Evolutionary conservation across 2,797 vertebrate species (phyloP).

Genomic region (Catamblyrhynchus diadema): DNA sequence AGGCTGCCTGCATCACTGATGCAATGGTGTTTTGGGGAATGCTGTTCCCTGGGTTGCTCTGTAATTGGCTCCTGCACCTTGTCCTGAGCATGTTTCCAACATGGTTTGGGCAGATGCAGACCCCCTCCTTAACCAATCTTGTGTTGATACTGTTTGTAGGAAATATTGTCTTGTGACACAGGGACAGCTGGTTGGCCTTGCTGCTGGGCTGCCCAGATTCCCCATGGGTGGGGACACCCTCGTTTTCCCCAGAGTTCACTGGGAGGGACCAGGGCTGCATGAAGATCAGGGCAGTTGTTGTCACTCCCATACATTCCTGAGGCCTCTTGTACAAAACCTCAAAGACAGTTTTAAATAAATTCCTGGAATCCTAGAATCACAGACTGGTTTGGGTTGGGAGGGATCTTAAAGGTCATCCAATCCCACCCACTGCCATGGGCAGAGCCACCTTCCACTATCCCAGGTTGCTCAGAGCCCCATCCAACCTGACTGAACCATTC

Average conservation of each 20-base stretch:
- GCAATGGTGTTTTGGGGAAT: not conserved
- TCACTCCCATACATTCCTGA: not conserved
- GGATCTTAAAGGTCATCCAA: not conserved
- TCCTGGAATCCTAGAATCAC: not conserved
- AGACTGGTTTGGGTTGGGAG: not conserved
- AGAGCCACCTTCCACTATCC: not conserved
- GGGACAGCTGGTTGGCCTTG: not conserved
- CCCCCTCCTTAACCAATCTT: not conserved
- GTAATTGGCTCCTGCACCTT: not conserved
- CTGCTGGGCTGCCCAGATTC: not conserved
- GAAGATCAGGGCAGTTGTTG: not conserved
- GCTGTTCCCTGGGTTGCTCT: not conserved
- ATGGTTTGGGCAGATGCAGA: accelerated
- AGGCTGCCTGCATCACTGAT: not conserved
- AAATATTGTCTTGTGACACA: not conserved
- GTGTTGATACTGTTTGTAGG: not conserved
- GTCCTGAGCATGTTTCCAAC: not conserved
- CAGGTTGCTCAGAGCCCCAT: not conserved
- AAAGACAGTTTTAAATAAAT: not conserved
- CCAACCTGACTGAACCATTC: not conserved
- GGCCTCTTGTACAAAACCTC: not conserved
- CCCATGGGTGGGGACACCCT: accelerated
- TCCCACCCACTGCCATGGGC: not conserved
- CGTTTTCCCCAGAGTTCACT: accelerated
- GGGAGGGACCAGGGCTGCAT: not conserved